A percentile compares a stretch with the other conserved stretches of the same genome.
Evolutionary conservation across 1,140 invertebrate genomes (phyloP).

Genomic region (Matsumurasca onukii): DNA sequence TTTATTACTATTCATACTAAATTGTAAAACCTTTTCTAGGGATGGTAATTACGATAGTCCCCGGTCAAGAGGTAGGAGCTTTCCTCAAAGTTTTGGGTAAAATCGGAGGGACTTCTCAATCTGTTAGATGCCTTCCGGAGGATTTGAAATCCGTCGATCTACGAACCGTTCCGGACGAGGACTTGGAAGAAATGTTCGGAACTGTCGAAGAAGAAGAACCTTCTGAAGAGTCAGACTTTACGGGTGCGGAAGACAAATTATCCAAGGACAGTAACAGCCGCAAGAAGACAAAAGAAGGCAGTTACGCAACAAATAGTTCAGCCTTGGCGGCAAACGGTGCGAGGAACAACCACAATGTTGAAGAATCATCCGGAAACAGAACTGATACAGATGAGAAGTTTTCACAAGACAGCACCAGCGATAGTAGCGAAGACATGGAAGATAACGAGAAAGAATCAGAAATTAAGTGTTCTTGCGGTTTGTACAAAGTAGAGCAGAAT

Average conservation of each 20-base stretch:
- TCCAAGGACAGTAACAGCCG: neutral
- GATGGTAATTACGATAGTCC: neutral
- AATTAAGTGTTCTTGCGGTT: neutral
- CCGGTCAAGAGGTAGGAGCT: neutral
- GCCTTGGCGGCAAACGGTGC: no score
- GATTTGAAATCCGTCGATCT: neutral
- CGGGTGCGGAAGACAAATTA: neutral
- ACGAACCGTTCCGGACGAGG: neutral
- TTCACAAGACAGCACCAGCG: neutral
- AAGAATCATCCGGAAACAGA: neutral
- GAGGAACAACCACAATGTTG: no score
- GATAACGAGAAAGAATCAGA: neutral
- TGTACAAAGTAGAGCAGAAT: neutral
- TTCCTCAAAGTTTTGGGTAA: neutral
- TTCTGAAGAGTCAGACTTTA: neutral
- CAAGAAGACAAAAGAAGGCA: neutral
- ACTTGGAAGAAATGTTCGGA: constrained; percentile 12
- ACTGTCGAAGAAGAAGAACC: neutral
- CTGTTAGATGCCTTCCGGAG: neutral
- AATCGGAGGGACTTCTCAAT: neutral
- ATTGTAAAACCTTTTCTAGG: no score
- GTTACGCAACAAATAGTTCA: neutral
- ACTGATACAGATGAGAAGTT: constrained; percentile 11
- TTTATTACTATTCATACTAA: no score
- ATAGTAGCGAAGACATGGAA: neutral